phyloP scores from a whole-genome alignment of 2,888 invertebrate genomes.

The Phlogophora meticulosa region DNA sequence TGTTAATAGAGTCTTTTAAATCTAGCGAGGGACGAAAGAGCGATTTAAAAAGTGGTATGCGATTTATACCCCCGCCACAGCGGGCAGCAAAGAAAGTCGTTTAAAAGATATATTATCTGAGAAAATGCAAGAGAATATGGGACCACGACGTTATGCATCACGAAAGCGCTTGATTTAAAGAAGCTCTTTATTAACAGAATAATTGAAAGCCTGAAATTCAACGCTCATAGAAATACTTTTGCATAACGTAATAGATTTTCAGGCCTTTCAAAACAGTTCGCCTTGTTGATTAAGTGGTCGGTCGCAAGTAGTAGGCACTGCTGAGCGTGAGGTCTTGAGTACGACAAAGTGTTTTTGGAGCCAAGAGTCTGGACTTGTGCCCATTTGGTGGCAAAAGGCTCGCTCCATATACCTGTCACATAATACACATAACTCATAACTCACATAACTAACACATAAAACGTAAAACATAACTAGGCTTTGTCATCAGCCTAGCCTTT shows the following conservation, averaged over 20 bases:
- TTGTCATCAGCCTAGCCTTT: too few relatives aligned
- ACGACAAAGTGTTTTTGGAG: too few relatives aligned
- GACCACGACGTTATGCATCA: constrained; percentile 73
- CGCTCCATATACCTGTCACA: too few relatives aligned
- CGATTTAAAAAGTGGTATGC: constrained; percentile 65
- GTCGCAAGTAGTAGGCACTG: too few relatives aligned
- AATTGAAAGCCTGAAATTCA: constrained; percentile 53
- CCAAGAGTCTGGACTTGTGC: too few relatives aligned
- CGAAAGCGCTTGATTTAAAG: constrained; percentile 71
- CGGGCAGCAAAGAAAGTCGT: constrained; percentile 77
- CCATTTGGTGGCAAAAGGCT: too few relatives aligned
- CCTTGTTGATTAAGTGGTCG: too few relatives aligned
- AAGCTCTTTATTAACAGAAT: constrained; percentile 57
- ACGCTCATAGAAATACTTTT: constrained; percentile 27
- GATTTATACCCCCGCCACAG: constrained; percentile 73
- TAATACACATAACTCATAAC: too few relatives aligned
- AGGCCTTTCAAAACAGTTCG: constrained; percentile 1
- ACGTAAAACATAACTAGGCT: too few relatives aligned
- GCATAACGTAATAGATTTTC: constrained; percentile 31
- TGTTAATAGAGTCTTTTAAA: constrained; percentile 65
- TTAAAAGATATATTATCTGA: constrained; percentile 82
- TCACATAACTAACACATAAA: too few relatives aligned
- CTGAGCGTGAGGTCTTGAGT: too few relatives aligned
- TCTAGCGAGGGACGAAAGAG: constrained; percentile 59
- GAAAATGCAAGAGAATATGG: constrained; percentile 79